Conservation (phyloP, 2,797 vertebrate species). For the Varecia variegata region DNA sequence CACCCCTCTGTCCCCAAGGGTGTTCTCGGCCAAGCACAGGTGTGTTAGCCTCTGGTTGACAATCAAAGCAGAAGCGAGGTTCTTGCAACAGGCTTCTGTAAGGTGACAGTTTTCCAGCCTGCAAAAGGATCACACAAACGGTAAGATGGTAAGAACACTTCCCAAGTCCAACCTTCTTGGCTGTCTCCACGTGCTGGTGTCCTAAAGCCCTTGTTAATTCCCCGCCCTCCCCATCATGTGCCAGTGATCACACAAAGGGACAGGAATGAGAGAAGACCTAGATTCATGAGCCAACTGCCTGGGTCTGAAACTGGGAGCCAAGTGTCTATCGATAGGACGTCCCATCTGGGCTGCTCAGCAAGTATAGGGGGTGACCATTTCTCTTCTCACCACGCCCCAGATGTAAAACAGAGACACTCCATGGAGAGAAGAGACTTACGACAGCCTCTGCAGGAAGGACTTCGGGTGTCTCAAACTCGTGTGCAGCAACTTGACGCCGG, state of each 20-base stretch:
- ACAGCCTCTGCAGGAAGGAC: neutral
- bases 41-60: conserved; percentile 72
- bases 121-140: neutral
- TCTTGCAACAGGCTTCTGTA: conserved; percentile 77
- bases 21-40: conserved; percentile 78
- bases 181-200: neutral
- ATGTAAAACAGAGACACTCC: accelerated
- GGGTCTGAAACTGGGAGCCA: neutral
- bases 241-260: neutral
- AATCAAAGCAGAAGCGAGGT: conserved; percentile 70
- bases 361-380: accelerated
- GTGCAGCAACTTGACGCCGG: neutral
- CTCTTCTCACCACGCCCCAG: neutral
- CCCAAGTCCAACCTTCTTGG: accelerated
- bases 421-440: neutral
- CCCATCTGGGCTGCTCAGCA: accelerated
- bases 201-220: too few relatives aligned
- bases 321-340: accelerated
- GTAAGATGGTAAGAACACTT: accelerated
- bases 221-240: accelerated
- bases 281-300: neutral
- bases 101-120: conserved; percentile 83
- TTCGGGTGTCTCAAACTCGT: neutral
- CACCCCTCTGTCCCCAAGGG: conserved; percentile 75
- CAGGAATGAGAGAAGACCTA: neutral